Percentiles rank a stretch among this genome's conserved stretches.
Evolutionary conservation across 1,140 invertebrate genomes (phyloP).

Genomic region (Theocolax elegans): DNA sequence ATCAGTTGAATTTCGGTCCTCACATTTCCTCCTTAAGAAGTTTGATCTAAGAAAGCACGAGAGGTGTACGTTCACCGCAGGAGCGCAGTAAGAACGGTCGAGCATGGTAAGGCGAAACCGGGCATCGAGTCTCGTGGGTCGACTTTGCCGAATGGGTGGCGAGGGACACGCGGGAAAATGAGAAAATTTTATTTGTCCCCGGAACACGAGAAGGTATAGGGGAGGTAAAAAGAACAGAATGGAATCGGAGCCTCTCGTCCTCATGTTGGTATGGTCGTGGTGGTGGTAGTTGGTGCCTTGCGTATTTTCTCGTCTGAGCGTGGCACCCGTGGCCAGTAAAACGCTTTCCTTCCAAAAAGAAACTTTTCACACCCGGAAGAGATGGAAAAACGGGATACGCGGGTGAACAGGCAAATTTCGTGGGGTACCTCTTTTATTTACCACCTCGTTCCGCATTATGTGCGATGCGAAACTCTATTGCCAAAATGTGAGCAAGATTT

Average conservation of each 20-base stretch:
- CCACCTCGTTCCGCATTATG: no score
- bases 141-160: slow-evolving; percentile 15
- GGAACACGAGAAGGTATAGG: background rate
- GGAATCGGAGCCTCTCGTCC: background rate
- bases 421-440: no score
- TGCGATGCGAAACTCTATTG: no score
- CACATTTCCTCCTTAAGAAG: no score
- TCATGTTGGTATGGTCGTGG: no score
- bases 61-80: background rate
- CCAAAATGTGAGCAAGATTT: no score
- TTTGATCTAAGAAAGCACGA: no score
- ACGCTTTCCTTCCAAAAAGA: no score
- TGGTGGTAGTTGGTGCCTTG: background rate
- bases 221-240: background rate
- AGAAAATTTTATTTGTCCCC: slow-evolving; percentile 35
- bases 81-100: background rate
- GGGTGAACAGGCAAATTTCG: no score
- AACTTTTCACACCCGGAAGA: no score
- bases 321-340: slow-evolving; percentile 41
- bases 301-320: background rate
- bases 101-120: background rate
- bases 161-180: slow-evolving; percentile 12
- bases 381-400: no score
- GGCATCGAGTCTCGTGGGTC: slow-evolving; percentile 12
- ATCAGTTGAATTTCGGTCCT: no score